Evolutionary conservation across 2,888 invertebrate genomes (phyloP).

Genomic region (Dolichomitus sp.): DNA sequence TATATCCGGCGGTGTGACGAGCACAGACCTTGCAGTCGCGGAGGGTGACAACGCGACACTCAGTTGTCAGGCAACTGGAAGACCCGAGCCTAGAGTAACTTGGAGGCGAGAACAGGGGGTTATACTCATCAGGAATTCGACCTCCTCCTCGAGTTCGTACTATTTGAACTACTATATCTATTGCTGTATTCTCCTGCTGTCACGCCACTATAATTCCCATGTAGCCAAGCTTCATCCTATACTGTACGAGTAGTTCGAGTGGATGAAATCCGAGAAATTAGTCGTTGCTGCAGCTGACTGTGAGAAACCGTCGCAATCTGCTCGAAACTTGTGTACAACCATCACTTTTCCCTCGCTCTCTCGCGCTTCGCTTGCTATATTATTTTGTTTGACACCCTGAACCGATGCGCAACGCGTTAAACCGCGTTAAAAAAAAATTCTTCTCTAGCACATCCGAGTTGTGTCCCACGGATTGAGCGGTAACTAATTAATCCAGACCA

Average conservation of each 20-base stretch:
- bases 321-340: constrained; percentile 40
- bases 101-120: constrained; percentile 89
- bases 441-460: not conserved
- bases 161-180: constrained; percentile 48
- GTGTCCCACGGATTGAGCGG: constrained; percentile 12
- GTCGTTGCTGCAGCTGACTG: constrained; percentile 49
- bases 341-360: constrained; percentile 8
- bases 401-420: not conserved
- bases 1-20: constrained; percentile 88
- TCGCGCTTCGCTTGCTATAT: not conserved
- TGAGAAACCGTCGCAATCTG: constrained; percentile 42
- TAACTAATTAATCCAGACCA: constrained; percentile 47
- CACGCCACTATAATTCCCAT: constrained; percentile 3
- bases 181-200: constrained; percentile 27
- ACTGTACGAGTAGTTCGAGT: constrained; percentile 41
- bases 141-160: constrained; percentile 72
- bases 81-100: constrained; percentile 88
- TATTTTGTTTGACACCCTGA: not conserved
- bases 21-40: constrained; percentile 88
- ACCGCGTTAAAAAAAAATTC: constrained; percentile 1
- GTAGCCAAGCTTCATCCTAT: constrained; percentile 12
- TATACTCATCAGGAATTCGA: constrained; percentile 85
- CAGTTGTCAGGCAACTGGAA: constrained; percentile 88
- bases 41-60: constrained; percentile 89
- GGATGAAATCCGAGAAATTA: constrained; percentile 43